Conservation (phyloP, 2,113 vertebrate species). For the Strigops habroptila region DNA sequence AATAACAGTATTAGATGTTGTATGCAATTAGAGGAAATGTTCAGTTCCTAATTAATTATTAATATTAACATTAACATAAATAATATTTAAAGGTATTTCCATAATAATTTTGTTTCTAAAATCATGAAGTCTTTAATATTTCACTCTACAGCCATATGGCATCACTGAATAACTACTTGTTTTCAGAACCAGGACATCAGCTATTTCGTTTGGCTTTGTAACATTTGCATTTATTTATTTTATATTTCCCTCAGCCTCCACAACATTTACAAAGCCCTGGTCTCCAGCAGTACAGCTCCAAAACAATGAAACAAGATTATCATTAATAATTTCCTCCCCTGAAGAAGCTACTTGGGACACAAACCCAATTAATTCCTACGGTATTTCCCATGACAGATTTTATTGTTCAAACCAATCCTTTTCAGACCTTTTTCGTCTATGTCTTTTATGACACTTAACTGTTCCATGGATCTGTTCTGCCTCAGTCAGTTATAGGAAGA, state of each 20-base stretch:
- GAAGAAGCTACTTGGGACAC: background rate
- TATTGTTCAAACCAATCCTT: background rate
- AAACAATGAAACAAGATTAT: background rate
- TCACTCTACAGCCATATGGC: background rate
- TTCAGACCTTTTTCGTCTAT: background rate
- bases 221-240: background rate
- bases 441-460: background rate
- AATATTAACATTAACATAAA: background rate
- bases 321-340: background rate
- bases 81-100: background rate
- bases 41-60: background rate
- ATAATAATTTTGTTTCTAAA: background rate
- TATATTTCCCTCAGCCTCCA: background rate
- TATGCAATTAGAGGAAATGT: background rate
- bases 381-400: constrained; percentile 22
- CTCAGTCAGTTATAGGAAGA: background rate
- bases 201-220: background rate
- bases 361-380: constrained; percentile 11
- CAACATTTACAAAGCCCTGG: background rate
- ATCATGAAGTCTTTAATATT: background rate
- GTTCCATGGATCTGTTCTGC: background rate
- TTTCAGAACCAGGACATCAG: background rate
- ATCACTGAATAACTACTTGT: background rate
- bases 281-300: background rate
- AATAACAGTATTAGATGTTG: background rate